Evolutionary conservation across 2,797 vertebrate genomes (phyloP).

Genomic region (Tolypeutes matacus): DNA sequence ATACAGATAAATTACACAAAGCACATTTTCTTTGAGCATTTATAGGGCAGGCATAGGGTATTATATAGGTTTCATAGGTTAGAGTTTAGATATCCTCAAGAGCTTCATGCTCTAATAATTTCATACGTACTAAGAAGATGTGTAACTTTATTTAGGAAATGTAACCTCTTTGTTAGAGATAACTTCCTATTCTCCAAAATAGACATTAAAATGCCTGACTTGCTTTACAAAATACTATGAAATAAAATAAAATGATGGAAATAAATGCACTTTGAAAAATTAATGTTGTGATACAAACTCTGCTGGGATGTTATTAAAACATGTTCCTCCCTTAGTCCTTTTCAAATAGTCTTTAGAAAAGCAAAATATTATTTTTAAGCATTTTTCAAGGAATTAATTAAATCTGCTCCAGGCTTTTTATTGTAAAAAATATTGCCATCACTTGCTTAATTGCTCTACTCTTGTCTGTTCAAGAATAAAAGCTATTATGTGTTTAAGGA

Average conservation of each 20-base stretch:
- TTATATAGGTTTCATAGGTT: not conserved
- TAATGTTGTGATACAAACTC: not conserved
- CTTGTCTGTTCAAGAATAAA: conserved; percentile 16
- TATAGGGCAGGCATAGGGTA: not conserved
- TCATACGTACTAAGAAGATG: not conserved
- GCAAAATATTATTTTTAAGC: not conserved
- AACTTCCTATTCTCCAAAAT: not conserved
- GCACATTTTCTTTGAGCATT: not conserved
- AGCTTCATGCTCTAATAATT: not conserved
- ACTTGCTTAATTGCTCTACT: not conserved
- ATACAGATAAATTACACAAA: not conserved
- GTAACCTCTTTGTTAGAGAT: not conserved
- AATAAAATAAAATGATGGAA: not conserved
- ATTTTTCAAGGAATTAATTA: conserved; percentile 29
- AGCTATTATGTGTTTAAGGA: not conserved
- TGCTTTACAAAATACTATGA: too few relatives aligned
- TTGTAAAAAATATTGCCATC: conserved; percentile 26
- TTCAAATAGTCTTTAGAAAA: conserved; percentile 1
- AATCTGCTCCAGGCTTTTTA: not conserved
- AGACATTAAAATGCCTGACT: not conserved
- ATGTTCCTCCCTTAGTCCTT: not conserved
- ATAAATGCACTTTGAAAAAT: not conserved
- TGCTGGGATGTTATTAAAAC: not conserved
- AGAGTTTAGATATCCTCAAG: not conserved
- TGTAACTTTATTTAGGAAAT: conserved; percentile 15